Percentiles rank a stretch among this genome's conserved stretches.
Conservation (phyloP, 2,888 invertebrate species). For the Drosophila mayaguana region DNA sequence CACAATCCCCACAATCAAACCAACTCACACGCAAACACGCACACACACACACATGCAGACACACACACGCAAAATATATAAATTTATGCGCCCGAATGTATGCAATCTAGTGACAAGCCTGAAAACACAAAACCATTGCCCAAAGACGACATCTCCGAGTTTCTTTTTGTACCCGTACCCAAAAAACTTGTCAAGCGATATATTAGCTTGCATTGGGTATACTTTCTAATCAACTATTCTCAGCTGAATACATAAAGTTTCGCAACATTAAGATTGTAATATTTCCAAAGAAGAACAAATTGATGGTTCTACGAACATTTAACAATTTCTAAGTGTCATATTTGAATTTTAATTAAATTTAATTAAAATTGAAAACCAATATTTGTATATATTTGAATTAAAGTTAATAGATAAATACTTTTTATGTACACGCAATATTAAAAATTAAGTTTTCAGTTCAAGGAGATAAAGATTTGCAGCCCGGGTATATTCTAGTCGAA, state of each 20-base stretch:
- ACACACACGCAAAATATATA: slow-evolving; percentile 32
- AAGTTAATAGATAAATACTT: not conserved
- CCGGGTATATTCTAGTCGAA: slow-evolving; percentile 37
- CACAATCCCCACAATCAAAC: slow-evolving; percentile 70
- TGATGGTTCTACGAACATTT: not conserved
- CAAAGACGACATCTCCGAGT: slow-evolving; percentile 28
- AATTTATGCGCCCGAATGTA: slow-evolving; percentile 69
- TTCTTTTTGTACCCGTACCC: slow-evolving; percentile 37
- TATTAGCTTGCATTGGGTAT: slow-evolving; percentile 10
- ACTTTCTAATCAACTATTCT: slow-evolving; percentile 5
- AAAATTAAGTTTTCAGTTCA: not conserved
- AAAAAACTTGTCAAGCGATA: slow-evolving; percentile 15
- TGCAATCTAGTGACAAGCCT: slow-evolving; percentile 72
- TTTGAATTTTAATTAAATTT: not conserved
- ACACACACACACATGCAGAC: slow-evolving; percentile 16
- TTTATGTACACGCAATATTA: not conserved
- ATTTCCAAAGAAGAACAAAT: not conserved
- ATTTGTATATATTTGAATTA: not conserved
- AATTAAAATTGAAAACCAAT: not conserved
- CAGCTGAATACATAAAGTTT: not conserved
- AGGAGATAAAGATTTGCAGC: not conserved
- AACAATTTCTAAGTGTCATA: not conserved
- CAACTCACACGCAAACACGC: slow-evolving; percentile 24
- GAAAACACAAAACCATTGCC: slow-evolving; percentile 77
- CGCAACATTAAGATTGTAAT: not conserved